phyloP scores from a whole-genome alignment of 1,140 invertebrate genomes.

The Pristionchus pacificus region DNA sequence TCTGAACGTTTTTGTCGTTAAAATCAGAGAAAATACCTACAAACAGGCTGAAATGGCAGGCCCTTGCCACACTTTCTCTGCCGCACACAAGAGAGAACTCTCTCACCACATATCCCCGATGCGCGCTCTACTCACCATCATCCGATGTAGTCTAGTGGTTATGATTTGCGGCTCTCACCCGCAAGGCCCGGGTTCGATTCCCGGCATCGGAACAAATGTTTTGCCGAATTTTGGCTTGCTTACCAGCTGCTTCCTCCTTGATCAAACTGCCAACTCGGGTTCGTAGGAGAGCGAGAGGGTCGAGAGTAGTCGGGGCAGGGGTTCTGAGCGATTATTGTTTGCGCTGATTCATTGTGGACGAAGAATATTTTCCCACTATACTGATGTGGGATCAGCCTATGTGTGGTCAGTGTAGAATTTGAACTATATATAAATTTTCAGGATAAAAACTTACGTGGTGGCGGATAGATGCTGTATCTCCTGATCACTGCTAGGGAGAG shows the following conservation, averaged over 20 bases:
- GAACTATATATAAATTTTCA: too few species aligned
- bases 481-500: neutral
- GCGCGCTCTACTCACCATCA: neutral
- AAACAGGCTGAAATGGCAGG: neutral
- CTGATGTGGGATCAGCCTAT: neutral
- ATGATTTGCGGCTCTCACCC: conserved; percentile 77
- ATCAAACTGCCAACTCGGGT: neutral
- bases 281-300: neutral
- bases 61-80: neutral
- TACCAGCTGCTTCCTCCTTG: neutral
- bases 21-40: neutral
- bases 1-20: conserved; percentile 2
- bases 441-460: neutral
- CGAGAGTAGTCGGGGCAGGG: neutral
- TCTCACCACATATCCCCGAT: neutral
- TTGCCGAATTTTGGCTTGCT: neutral
- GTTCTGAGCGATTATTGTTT: too few species aligned
- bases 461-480: neutral
- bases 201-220: conserved; percentile 70
- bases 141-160: conserved; percentile 1
- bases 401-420: neutral
- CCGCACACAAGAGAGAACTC: neutral
- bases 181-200: conserved; percentile 79
- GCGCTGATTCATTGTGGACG: neutral
- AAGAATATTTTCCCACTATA: neutral